phyloP scores from a whole-genome alignment of 2,888 invertebrate species.

The Lasius fuliginosus region DNA sequence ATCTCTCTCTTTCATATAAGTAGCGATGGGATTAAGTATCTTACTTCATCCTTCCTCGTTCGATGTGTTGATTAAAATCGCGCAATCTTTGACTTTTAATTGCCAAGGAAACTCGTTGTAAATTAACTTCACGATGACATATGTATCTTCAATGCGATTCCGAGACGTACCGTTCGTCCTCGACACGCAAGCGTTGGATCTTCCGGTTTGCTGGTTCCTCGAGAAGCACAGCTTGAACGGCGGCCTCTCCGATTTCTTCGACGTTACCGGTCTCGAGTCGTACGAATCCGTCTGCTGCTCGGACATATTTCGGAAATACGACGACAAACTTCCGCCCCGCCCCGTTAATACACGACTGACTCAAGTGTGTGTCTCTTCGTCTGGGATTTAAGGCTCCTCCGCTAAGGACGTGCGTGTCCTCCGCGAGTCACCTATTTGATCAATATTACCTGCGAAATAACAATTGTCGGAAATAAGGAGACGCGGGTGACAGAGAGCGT shows the following conservation, averaged over 20 bases:
- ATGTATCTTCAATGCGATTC: neutral
- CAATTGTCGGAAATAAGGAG: slow-evolving; percentile 21
- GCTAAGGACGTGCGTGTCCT: slow-evolving; percentile 26
- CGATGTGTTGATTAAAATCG: neutral
- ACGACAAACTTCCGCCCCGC: neutral
- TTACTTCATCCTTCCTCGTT: too few species aligned
- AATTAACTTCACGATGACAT: neutral
- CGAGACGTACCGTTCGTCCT: slow-evolving; percentile 76
- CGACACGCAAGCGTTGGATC: slow-evolving; percentile 74
- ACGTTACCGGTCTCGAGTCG: slow-evolving; percentile 53
- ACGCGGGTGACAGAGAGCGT: slow-evolving; percentile 17
- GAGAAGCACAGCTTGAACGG: slow-evolving; percentile 82
- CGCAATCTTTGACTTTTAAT: too few species aligned
- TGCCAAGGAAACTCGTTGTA: neutral
- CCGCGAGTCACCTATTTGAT: slow-evolving; percentile 63
- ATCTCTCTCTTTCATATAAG: too few species aligned
- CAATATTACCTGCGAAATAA: slow-evolving; percentile 52
- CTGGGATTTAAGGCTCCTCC: slow-evolving; percentile 17
- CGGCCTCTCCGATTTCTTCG: slow-evolving; percentile 74
- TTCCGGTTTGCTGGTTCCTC: slow-evolving; percentile 77
- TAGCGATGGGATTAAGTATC: too few species aligned
- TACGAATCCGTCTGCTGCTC: slow-evolving; percentile 66
- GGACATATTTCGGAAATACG: slow-evolving; percentile 60
- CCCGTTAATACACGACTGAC: neutral
- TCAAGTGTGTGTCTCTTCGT: neutral